Base-by-base conservation (phyloP, 1,140 invertebrate genomes). In the Atta texana region DNA sequence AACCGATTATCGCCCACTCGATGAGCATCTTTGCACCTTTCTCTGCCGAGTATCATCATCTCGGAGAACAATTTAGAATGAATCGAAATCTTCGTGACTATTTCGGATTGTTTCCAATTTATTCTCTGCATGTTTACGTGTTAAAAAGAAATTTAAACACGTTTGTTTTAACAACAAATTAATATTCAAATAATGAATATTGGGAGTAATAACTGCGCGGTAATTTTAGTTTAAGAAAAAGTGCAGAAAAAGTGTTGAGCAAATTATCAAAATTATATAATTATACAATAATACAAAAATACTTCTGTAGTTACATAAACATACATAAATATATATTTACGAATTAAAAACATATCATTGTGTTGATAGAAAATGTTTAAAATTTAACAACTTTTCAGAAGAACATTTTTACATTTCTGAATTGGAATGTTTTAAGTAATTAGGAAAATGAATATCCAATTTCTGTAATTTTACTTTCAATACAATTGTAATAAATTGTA, bases 1-100 rank as follows among this genome's bases (percentile, higher is more conserved):
- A 75, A 51, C 55, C n/a, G 69, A 84, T 74, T 84, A 74, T 75
- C 24, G 31, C 28, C 8, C 28, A n/a, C 3, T 5, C 18, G 39
- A 57, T 24, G 66, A 61, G 71, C 18, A 31, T 63, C 55, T 61
- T 75, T 7, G 63, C 77, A 31, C 31, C 18, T 28, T 21, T 49
- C 39, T 63, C 55, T 28, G 16, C 55, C 16, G 31, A 39, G 21
- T n/a, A 63, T 80, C 31, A 63, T 80, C 31, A 12, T 12, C 24
- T 44, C 6, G 4, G 10, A 63, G 28, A 78, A 55, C n/a, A 21
- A 6, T 66, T 12, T 3, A 10, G 0, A 4, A 49, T 49, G 64
- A 39, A 18, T 31, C 16, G 72, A 21, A 66, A 44, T 44, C 8
- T 68, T 10, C 51, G 51, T n/a, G n/a, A 39, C 3, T 75, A n/a